Evolutionary conservation across 2,888 invertebrate genomes (phyloP), one percentile per base, ranked within the genome.

Genomic region (Troilus luridus): DNA sequence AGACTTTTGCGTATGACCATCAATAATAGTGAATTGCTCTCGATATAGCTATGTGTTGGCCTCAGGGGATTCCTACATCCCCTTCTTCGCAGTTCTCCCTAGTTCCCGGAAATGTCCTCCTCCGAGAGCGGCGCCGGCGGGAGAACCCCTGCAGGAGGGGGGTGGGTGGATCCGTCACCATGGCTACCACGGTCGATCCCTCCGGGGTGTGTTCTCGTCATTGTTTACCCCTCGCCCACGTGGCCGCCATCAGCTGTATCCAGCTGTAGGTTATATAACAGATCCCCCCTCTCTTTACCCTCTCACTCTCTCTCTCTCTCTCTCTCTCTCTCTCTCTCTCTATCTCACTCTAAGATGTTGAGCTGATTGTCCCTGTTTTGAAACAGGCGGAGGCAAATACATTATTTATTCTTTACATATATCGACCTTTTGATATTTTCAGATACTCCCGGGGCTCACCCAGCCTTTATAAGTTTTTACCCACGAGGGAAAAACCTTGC

Each of bases 151-250:
- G 72, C 24, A 7, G 21, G 56, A 14, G 56, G 67, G 67, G n/a
- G n/a, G 67, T 1, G 67, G 85, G 85, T 85, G 85, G 85, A n/a
- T 41, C 85, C 85, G 91, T 92, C 81, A 88, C 89, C 81, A 77
- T 91, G 58, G 88, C 14, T 67, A 77, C 67, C 64, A 64, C 62
- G 91, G 59, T 54, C 72, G 77, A 62, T 58, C 64, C 90, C 81
- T 60, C 27, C n/a, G 67, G 88, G 89, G 89, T 81, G 62, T 81
- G 60, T 89, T 54, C 60, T 41, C 54, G 62, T 91, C 56, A 81
- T 67, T 72, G 58, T 67, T 62, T 81, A 77, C 64, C 27, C 85
- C 56, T 81, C 85, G 56, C n/a, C 56, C 85, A 85, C 85, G 85
- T 85, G 85, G 54, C 85, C 14, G n/a, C 56, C 56, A 85, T 85